Percentiles rank a stretch among this genome's conserved stretches.
These are phyloP conservation scores for Orthosia incerta DNA, from an alignment of 2,888 invertebrate genomes.

Conservation along the genomic window DNA sequence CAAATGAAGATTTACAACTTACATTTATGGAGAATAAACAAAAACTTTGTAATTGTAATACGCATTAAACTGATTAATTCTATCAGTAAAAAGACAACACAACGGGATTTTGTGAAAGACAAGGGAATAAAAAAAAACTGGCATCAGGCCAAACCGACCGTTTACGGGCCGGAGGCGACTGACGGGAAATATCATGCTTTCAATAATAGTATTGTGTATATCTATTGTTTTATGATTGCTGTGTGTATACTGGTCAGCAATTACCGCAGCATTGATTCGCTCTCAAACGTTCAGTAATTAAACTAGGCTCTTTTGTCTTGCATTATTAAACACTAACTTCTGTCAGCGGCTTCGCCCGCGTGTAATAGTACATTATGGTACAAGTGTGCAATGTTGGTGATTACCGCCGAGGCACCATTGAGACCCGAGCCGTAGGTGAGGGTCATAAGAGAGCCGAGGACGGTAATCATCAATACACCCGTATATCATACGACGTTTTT, in stretches of 20 bases:
- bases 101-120: constrained; percentile 71
- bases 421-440: too few species aligned
- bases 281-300: constrained; percentile 43
- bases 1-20: constrained; percentile 59
- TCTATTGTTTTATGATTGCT: constrained; percentile 74
- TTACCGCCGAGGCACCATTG: too few species aligned
- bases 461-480: too few species aligned
- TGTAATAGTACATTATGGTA: too few species aligned
- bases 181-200: constrained; percentile 77
- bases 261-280: constrained; percentile 45
- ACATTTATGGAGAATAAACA: constrained; percentile 55
- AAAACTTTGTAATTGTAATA: constrained; percentile 65
- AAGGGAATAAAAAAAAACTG: constrained; percentile 75
- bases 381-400: too few species aligned
- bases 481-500: too few species aligned
- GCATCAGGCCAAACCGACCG: constrained; percentile 77
- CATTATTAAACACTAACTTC: constrained; percentile 29
- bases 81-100: constrained; percentile 62
- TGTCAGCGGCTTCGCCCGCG: too few species aligned
- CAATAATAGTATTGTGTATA: constrained; percentile 68
- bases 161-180: constrained; percentile 76
- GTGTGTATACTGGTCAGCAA: constrained; percentile 27
- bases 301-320: constrained; percentile 40
- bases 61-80: constrained; percentile 65
- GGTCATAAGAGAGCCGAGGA: too few species aligned